These are phyloP conservation scores for Oreochromis spilurus DNA, from an alignment of 2,113 vertebrate genomes.

Conservation along the genomic window DNA sequence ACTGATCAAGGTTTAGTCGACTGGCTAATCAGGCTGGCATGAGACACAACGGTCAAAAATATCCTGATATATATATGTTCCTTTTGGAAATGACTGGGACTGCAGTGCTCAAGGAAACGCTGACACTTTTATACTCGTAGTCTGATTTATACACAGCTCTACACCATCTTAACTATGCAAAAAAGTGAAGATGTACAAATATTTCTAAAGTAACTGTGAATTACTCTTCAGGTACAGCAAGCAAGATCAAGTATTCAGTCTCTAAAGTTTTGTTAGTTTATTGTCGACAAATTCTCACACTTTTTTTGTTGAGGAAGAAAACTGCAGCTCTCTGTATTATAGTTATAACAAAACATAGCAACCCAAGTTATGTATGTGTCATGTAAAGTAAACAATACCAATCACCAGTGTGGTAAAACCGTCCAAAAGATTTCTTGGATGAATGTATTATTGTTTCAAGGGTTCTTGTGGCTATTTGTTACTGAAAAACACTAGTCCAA, in stretches of 20 bases:
- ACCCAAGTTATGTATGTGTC: background rate
- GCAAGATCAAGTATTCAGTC: background rate
- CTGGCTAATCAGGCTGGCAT: background rate
- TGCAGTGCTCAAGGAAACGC: background rate
- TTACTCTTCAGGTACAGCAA: background rate
- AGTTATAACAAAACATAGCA: background rate
- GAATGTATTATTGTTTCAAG: background rate
- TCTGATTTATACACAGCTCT: background rate
- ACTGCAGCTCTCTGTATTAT: background rate
- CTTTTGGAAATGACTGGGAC: background rate
- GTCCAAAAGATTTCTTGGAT: background rate
- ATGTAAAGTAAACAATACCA: background rate
- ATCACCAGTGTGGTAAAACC: background rate
- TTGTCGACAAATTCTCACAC: background rate
- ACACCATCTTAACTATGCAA: background rate
- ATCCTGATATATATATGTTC: background rate
- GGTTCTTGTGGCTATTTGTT: background rate
- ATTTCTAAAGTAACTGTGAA: background rate
- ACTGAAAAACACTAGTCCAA: background rate
- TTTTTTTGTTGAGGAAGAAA: background rate
- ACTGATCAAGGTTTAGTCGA: background rate
- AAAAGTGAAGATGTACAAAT: background rate
- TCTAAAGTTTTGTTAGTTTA: background rate
- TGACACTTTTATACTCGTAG: background rate
- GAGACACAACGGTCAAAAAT: background rate